A percentile compares a stretch with the other conserved stretches of the same genome.
Evolutionary conservation across 2,888 invertebrate species (phyloP).

Genomic region (Gortyna flavago): DNA sequence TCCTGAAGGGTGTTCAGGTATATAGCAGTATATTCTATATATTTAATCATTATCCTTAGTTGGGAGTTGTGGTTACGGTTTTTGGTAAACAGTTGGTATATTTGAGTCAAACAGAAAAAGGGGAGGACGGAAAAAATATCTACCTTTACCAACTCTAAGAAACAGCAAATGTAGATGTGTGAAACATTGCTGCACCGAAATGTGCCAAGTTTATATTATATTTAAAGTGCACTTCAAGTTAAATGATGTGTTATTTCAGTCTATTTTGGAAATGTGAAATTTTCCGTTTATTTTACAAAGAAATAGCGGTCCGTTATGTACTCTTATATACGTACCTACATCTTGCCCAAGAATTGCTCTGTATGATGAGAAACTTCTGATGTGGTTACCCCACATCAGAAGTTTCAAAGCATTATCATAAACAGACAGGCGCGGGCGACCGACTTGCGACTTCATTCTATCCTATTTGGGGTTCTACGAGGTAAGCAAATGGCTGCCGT

Average conservation of each 20-base stretch:
- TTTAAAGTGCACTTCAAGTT: not conserved
- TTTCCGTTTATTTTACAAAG: conserved; percentile 1
- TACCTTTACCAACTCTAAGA: not conserved
- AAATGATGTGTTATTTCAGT: not conserved
- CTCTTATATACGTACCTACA: not conserved
- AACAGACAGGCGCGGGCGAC: not conserved
- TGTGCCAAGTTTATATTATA: not conserved
- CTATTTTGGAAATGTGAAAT: not conserved
- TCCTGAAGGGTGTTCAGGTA: not conserved
- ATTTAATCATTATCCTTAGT: not conserved
- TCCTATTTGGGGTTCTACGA: not conserved
- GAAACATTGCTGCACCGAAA: not conserved
- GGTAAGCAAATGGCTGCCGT: not conserved
- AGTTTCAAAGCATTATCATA: not conserved
- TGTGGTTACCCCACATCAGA: too few relatives aligned
- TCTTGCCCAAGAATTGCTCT: not conserved
- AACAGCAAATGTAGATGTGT: not conserved
- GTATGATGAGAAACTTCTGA: not conserved
- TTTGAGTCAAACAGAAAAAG: not conserved
- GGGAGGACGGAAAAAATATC: not conserved
- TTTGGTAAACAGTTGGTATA: not conserved
- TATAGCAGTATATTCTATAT: not conserved
- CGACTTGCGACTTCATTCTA: not conserved
- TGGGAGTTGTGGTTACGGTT: not conserved
- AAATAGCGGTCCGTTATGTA: not conserved